Base-by-base conservation (phyloP, 1,140 invertebrate genomes). In the Lineus longissimus region DNA sequence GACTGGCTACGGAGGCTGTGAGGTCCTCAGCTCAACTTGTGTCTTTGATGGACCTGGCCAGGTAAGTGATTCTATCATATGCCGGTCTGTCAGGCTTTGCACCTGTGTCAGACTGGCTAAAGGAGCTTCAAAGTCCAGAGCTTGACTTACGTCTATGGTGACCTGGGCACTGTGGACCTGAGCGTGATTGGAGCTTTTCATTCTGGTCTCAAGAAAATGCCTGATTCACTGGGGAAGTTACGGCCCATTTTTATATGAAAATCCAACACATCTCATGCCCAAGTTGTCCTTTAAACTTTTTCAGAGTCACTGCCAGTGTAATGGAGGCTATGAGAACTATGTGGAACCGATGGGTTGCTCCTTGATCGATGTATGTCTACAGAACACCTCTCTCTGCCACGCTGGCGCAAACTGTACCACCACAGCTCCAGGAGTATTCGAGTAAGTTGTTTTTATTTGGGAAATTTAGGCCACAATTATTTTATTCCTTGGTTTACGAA, bases 251-350 rank as follows among this genome's bases (percentile, higher is more conserved):
- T 23, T 55, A 15, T 15, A 55, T 55, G 51, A 55, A n/a, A n/a
- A n/a, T n/a, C n/a, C n/a, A n/a, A n/a, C n/a, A n/a, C n/a, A n/a
- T n/a, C n/a, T n/a, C n/a, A n/a, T n/a, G n/a, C n/a, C n/a, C n/a
- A n/a, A n/a, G n/a, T n/a, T n/a, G n/a, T n/a, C n/a, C n/a, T n/a
- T n/a, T n/a, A n/a, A n/a, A n/a, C n/a, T n/a, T 30, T 65, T 72
- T 27, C 62, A 76, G 75, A 70, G 65, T 45, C 45, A 55, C 1
- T 76, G 75, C 66, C 58, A 65, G 29, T 76, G 75, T 59, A 40
- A 62, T n/a, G 33, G 47, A 17, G 72, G 72, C 15, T 75, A 70
- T 62, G 70, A 76, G 51, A 67, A 61, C 25, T 71, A 70, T 47
- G 40, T 31, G 17, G 36, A 55, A 4, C 57, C 57, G 11, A 19